phyloP scores from a whole-genome alignment of 2,113 vertebrate genomes.

The Suncus etruscus region DNA sequence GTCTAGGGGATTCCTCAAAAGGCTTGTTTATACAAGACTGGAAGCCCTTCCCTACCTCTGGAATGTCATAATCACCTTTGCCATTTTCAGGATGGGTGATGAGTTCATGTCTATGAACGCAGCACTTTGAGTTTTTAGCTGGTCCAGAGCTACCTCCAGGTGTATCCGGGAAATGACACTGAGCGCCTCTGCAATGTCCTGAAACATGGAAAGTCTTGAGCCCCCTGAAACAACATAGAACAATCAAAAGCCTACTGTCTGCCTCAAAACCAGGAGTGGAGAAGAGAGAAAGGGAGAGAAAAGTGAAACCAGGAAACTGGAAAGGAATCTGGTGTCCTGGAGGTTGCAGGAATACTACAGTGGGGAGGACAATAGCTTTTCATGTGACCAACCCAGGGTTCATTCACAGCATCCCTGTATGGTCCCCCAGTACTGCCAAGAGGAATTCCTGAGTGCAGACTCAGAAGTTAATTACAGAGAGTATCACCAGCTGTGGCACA shows the following conservation, averaged over 20 bases:
- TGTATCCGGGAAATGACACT: conserved; percentile 30
- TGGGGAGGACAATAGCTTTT: too few relatives aligned
- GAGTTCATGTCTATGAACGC: background rate
- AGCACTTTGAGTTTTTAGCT: background rate
- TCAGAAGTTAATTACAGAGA: too few relatives aligned
- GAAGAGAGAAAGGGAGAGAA: too few relatives aligned
- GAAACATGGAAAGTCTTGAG: background rate
- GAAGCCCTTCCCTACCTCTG: too few relatives aligned
- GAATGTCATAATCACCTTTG: background rate
- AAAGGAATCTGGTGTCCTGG: background rate
- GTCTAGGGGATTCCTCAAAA: background rate
- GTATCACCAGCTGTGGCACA: too few relatives aligned
- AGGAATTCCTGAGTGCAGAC: too few relatives aligned
- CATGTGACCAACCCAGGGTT: too few relatives aligned
- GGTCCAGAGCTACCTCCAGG: conserved; percentile 17
- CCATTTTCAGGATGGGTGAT: background rate
- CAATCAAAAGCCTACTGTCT: background rate
- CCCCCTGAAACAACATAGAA: background rate
- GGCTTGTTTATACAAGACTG: too few relatives aligned
- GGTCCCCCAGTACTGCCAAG: too few relatives aligned
- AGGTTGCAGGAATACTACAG: too few relatives aligned
- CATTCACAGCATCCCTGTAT: too few relatives aligned
- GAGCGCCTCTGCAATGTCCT: conserved; percentile 57
- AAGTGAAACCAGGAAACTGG: background rate
- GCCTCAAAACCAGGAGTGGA: too few relatives aligned